Evolutionary conservation across 2,797 vertebrate genomes (phyloP).

Genomic region (Myotis planiceps): DNA sequence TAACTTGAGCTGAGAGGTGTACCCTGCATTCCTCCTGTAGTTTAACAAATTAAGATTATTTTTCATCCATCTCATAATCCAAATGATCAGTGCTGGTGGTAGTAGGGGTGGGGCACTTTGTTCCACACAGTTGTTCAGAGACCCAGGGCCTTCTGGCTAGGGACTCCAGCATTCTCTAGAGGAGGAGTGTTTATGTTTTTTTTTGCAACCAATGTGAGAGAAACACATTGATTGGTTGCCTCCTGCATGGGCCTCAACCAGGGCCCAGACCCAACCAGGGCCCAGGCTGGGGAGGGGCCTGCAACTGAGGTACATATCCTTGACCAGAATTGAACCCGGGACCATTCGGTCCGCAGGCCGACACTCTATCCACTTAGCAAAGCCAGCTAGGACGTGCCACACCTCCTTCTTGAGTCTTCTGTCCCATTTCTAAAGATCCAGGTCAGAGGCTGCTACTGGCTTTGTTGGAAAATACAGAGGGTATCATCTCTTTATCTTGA

Average conservation of each 20-base stretch:
- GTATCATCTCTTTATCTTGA: neutral
- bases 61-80: neutral
- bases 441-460: neutral
- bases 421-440: neutral
- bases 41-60: slow-evolving; percentile 27
- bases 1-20: neutral
- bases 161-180: neutral
- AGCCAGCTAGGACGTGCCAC: neutral
- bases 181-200: neutral
- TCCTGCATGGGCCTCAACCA: neutral
- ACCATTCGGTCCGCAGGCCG: fast-evolving
- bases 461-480: neutral
- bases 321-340: neutral
- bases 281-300: neutral
- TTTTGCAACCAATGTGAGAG: neutral
- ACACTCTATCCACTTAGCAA: neutral
- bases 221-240: neutral
- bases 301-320: neutral
- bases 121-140: neutral
- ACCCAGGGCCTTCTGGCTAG: neutral
- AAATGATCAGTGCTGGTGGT: neutral
- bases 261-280: too few relatives aligned
- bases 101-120: neutral
- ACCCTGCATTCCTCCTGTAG: neutral
- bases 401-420: neutral